Conservation (phyloP, 2,888 invertebrate genomes). For the Nymphalis c-album region DNA sequence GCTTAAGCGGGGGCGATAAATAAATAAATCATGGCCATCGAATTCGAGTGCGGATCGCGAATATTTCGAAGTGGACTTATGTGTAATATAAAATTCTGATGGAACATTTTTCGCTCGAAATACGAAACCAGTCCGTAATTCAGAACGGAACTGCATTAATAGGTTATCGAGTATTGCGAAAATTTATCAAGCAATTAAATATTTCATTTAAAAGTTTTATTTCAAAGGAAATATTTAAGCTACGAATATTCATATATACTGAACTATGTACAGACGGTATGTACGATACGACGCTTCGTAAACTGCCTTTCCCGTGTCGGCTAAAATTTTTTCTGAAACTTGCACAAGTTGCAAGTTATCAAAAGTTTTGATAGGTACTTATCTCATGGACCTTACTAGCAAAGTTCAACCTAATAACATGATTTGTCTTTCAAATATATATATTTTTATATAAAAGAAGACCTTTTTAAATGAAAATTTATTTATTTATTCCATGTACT, state of each 20-base stretch:
- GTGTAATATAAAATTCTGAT: conserved; percentile 11
- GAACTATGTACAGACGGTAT: no score
- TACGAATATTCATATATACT: neutral
- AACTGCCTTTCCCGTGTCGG: no score
- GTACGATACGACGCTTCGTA: no score
- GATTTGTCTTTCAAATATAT: no score
- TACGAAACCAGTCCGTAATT: neutral
- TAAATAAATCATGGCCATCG: conserved; percentile 14
- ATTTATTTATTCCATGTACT: no score
- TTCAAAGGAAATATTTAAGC: conserved; percentile 1
- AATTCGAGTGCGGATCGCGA: conserved; percentile 15
- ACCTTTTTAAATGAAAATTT: no score
- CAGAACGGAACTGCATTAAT: conserved; percentile 1
- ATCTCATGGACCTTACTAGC: no score
- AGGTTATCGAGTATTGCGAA: neutral
- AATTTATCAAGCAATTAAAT: conserved; percentile 4
- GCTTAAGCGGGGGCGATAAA: conserved; percentile 12
- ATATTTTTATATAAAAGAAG: no score
- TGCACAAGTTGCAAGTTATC: no score
- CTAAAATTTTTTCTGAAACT: no score
- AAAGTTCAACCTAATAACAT: no score
- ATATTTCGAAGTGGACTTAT: conserved; percentile 19
- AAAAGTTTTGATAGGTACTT: no score
- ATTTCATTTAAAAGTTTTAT: conserved; percentile 4
- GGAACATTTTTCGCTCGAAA: conserved; percentile 5